Conservation (phyloP, 2,113 vertebrate species). For the Puntigrus tetrazona region DNA sequence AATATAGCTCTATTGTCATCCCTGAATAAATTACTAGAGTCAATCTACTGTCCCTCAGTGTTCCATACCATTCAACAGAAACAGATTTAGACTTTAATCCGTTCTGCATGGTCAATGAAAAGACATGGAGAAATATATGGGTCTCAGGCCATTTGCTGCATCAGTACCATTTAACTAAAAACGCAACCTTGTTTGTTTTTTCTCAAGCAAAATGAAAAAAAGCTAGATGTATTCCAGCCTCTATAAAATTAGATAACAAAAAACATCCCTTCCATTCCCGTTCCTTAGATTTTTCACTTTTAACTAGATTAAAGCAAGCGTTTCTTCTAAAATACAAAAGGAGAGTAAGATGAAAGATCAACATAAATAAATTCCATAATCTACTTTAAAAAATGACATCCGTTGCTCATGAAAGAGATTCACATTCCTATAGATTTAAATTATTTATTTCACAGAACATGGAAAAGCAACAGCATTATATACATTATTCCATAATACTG, state of each 20-base stretch:
- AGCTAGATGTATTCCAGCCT: not conserved
- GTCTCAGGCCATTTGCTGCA: not conserved
- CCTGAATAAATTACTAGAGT: not conserved
- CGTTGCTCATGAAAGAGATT: not conserved
- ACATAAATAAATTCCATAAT: not conserved
- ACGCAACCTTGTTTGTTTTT: not conserved
- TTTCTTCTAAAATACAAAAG: not conserved
- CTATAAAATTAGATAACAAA: not conserved
- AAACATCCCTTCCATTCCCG: not conserved
- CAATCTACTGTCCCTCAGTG: not conserved
- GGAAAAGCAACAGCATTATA: not conserved
- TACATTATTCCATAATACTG: not conserved
- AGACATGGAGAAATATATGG: not conserved
- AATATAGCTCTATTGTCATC: not conserved
- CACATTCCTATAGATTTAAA: not conserved
- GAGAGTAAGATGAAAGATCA: not conserved
- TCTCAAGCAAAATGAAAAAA: not conserved
- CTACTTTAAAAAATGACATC: not conserved
- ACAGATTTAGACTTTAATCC: slow-evolving; percentile 17
- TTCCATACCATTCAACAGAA: slow-evolving; percentile 13
- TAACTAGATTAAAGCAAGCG: not conserved
- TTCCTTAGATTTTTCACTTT: not conserved
- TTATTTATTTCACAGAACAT: not conserved
- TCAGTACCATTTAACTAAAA: not conserved
- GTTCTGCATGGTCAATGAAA: not conserved